Percentiles rank a stretch among this genome's conserved stretches.
Conservation (phyloP, 2,797 vertebrate species). For the Australoheros facetus region DNA sequence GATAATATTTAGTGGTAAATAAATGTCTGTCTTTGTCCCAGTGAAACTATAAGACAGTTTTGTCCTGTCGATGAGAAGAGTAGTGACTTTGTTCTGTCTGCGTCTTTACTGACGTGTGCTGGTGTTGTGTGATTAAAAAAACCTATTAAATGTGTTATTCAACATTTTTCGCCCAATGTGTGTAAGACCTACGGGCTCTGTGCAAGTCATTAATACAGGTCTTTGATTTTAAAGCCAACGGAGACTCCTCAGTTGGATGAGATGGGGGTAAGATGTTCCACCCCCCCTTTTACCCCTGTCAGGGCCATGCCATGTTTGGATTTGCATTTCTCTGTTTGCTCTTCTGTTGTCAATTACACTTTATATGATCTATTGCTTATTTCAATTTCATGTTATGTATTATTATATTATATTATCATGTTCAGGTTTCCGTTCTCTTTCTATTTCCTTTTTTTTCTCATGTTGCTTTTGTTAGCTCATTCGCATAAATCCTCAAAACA, state of each 20-base stretch:
- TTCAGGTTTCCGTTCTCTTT: constrained; percentile 52
- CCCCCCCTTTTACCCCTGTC: constrained; percentile 29
- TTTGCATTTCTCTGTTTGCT: constrained; percentile 68
- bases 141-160: constrained; percentile 45
- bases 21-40: constrained; percentile 60
- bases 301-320: constrained; percentile 73
- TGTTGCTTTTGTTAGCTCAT: constrained; percentile 50
- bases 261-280: constrained; percentile 91
- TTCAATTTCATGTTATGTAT: constrained; percentile 22
- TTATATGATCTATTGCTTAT: constrained; percentile 50
- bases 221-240: constrained; percentile 99
- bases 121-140: constrained; percentile 40
- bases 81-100: constrained; percentile 69
- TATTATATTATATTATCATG: constrained; percentile 48
- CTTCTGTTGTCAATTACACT: constrained; percentile 31
- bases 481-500: constrained; percentile 49
- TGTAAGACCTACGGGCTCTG: constrained; percentile 60
- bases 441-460: constrained; percentile 5
- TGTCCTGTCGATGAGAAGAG: constrained; percentile 53
- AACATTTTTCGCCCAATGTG: constrained; percentile 56
- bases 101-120: constrained; percentile 56
- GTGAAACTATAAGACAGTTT: constrained; percentile 46
- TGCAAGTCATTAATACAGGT: constrained; percentile 87
- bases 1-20: constrained; percentile 49
- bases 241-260: constrained; percentile 98